Conservation (phyloP, 2,113 vertebrate genomes). For the Neolamprologus modestus region DNA sequence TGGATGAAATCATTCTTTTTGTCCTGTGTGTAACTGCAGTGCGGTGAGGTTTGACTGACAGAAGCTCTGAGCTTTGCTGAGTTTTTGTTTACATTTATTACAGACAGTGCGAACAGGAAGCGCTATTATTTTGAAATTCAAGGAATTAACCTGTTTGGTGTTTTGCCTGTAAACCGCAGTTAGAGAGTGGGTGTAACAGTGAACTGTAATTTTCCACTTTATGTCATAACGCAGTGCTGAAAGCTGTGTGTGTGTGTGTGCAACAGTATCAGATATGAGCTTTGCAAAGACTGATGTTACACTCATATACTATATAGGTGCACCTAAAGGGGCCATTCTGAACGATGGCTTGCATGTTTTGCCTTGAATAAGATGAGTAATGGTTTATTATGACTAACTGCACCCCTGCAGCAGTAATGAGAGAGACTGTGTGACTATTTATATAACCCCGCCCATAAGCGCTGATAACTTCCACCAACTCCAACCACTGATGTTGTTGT, state of each 20-base stretch:
- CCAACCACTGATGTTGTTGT: not conserved
- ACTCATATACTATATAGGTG: not conserved
- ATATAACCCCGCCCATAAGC: not conserved
- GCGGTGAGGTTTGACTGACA: not conserved
- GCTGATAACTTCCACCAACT: not conserved
- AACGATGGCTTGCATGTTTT: accelerated
- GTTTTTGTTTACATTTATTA: not conserved
- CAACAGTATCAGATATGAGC: not conserved
- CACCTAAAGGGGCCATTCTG: not conserved
- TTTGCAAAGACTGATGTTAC: not conserved
- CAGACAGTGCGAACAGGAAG: not conserved
- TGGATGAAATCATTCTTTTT: not conserved
- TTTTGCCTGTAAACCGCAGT: not conserved
- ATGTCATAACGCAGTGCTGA: not conserved
- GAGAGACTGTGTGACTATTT: not conserved
- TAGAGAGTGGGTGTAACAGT: not conserved
- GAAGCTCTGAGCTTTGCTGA: accelerated
- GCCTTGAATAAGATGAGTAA: not conserved
- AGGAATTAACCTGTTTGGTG: not conserved
- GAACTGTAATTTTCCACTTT: not conserved
- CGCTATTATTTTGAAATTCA: not conserved
- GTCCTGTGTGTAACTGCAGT: accelerated
- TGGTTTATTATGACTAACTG: not conserved
- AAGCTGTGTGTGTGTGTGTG: not conserved
- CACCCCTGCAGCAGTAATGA: not conserved